Evolutionary conservation across 2,113 vertebrate genomes (phyloP).

Genomic region (Platysteira castanea): DNA sequence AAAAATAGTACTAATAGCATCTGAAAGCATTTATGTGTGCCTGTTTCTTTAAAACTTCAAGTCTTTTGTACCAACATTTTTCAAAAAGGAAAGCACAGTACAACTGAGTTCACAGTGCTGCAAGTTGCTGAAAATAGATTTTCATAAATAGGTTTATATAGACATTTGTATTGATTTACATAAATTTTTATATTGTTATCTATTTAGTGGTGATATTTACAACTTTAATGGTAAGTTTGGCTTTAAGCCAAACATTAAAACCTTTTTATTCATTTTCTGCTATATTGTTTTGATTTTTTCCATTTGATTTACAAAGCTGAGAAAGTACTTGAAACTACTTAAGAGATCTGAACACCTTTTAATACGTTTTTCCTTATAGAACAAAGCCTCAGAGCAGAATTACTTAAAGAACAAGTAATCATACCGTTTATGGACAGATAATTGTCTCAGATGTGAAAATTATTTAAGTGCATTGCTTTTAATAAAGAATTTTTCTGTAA

Average conservation of each 20-base stretch:
- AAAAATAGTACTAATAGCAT: background rate
- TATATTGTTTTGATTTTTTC: constrained; percentile 29
- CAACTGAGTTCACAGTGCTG: background rate
- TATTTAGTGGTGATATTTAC: constrained; percentile 59
- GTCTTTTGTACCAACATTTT: background rate
- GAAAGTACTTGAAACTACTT: constrained; percentile 2
- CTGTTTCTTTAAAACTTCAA: background rate
- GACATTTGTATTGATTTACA: constrained; percentile 31
- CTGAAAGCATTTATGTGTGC: background rate
- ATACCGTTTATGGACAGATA: background rate
- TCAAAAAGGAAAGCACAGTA: background rate
- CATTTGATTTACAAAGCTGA: constrained; percentile 16
- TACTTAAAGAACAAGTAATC: background rate
- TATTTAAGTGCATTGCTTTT: background rate
- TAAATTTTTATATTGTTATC: constrained; percentile 32
- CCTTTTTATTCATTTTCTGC: background rate
- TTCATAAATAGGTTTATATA: constrained; percentile 3
- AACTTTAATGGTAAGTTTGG: constrained; percentile 66
- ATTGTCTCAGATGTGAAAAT: background rate
- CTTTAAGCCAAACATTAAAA: constrained; percentile 44
- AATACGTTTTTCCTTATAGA: background rate
- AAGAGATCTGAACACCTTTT: background rate
- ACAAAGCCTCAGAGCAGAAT: background rate
- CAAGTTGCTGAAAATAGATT: background rate
- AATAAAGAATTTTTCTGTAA: background rate